Evolutionary conservation across 2,797 vertebrate species (phyloP), one percentile per base, ranked within the genome.

Genomic region (Calcarius lapponicus): DNA sequence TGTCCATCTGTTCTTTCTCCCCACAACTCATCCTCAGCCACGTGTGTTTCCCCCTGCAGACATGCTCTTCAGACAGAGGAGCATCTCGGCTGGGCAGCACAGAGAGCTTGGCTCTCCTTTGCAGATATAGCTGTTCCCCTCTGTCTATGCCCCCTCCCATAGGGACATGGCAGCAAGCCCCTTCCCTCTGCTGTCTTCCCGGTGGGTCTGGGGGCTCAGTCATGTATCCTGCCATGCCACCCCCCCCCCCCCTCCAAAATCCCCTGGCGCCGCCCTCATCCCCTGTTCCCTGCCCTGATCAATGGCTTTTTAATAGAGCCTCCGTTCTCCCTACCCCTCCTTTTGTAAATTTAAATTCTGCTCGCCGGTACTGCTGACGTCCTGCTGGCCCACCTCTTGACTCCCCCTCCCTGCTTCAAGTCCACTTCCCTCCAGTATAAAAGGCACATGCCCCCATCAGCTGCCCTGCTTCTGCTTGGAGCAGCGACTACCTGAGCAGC

Each of bases 311-410:
- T 65, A 34, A 71, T 16, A 64, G 71, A 87, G 76, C 65, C 75
- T 82, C 82, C 2, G 2, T 70, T 86, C 57, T 58, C 76, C 70
- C 73, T 66, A 72, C 70, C 34, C 83, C 93, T 94, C 76, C 88
- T 83, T 88, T 40, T 38, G 51, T 56, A 80, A 69, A 94, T 95
- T 95, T 86, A 91, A 94, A 94, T 95, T 61, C 56, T 91, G 80
- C 90, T 92, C 70, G 54, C 86, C 36, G 50, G 58, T 69, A 53
- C 60, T 92, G 95, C 85, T 97, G 97, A 96, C 94, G 94, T 96
- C 54, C 92, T 87, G 75, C 76, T 88, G 90, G 80, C 82, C 89
- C 90, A 95, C 93, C 93, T 95, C 95, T 92, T 86, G 85, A 65
- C 87, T 95, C 89, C 88, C 65, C 86, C 74, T 29, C 74, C 9